Evolutionary conservation across 2,888 invertebrate species (phyloP).

Genomic region (Lasioglossum figueresi): DNA sequence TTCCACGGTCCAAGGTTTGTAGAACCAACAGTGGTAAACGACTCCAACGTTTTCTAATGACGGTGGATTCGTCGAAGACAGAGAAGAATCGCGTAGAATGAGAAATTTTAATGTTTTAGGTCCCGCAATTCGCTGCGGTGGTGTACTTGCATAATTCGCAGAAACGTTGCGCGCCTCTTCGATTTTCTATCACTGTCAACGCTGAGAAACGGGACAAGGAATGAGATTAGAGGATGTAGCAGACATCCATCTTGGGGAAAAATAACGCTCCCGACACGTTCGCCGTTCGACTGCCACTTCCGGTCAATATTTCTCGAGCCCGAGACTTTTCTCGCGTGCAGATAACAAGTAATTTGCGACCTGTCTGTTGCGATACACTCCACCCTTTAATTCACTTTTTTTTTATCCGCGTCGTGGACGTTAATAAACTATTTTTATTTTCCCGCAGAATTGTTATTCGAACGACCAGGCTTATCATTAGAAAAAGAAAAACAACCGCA

Average conservation of each 20-base stretch:
- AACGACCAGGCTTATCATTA: not conserved
- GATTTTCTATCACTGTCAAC: conserved; percentile 13
- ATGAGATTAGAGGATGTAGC: not conserved
- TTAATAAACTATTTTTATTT: not conserved
- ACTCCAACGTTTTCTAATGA: not conserved
- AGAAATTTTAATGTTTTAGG: not conserved
- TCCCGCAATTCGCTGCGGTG: not conserved
- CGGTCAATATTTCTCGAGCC: conserved; percentile 45
- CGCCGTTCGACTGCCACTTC: conserved; percentile 44
- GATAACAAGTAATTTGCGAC: conserved; percentile 23
- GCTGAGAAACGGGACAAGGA: not conserved
- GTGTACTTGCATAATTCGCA: conserved; percentile 2
- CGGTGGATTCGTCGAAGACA: not conserved
- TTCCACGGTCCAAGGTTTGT: not conserved
- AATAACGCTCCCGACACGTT: conserved; percentile 4
- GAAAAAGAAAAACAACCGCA: not conserved
- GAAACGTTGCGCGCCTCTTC: not conserved
- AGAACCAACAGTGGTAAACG: not conserved
- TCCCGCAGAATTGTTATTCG: not conserved
- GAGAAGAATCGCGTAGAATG: not conserved
- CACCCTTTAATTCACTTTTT: not conserved
- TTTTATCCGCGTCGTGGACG: not conserved
- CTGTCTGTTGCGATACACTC: not conserved
- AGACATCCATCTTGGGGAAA: conserved; percentile 1
- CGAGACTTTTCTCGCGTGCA: conserved; percentile 16